phyloP scores from a whole-genome alignment of 1,140 invertebrate species.

The Oedothorax gibbosus region DNA sequence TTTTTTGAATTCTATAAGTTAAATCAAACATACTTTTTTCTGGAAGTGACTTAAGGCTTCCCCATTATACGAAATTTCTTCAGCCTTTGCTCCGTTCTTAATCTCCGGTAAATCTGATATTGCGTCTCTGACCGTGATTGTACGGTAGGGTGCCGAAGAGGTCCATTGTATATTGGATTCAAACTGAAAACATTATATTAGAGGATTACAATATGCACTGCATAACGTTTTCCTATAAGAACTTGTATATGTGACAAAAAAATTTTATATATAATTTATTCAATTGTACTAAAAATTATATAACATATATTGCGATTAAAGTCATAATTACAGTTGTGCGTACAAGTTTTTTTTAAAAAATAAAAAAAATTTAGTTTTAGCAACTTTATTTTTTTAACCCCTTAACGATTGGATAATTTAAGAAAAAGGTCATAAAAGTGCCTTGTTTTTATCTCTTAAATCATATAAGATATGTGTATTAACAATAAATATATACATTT shows the following conservation, averaged over 20 bases:
- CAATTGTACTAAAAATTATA: too few species aligned
- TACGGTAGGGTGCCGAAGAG: conserved; percentile 78
- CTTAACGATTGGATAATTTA: too few species aligned
- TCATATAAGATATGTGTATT: too few species aligned
- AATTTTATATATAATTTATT: not conserved
- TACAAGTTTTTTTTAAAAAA: too few species aligned
- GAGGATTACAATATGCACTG: not conserved
- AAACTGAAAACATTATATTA: conserved; percentile 65
- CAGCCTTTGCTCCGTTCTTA: conserved; percentile 77
- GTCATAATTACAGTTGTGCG: too few species aligned
- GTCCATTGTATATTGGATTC: conserved; percentile 69
- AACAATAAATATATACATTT: too few species aligned
- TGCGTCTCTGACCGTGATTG: conserved; percentile 82
- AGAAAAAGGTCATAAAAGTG: too few species aligned
- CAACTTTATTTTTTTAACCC: too few species aligned
- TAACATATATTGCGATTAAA: too few species aligned
- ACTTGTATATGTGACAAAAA: not conserved
- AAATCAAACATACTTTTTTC: conserved; percentile 71
- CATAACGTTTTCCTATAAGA: not conserved
- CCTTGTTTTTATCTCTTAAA: too few species aligned
- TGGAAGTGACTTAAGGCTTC: conserved; percentile 84
- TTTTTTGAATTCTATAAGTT: too few species aligned
- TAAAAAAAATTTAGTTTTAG: too few species aligned
- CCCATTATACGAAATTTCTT: conserved; percentile 80
- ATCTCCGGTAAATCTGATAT: conserved; percentile 86